Percentiles rank a stretch among this genome's conserved stretches.
Conservation (phyloP, 1,140 invertebrate genomes). For the Battus philenor region DNA sequence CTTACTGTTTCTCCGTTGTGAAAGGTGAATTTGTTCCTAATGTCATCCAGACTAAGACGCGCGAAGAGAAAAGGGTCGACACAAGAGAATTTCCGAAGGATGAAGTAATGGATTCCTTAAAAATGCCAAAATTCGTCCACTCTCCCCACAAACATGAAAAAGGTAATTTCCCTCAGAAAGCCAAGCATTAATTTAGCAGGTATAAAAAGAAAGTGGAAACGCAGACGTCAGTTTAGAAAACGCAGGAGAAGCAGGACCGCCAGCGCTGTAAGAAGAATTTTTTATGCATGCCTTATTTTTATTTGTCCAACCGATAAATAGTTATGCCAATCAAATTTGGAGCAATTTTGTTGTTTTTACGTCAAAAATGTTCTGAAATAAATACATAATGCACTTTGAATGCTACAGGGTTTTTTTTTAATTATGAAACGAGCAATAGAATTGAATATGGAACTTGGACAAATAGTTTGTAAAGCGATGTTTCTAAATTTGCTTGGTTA, state of each 20-base stretch:
- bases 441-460: no score
- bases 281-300: conserved; percentile 4
- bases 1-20: neutral
- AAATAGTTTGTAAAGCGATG: no score
- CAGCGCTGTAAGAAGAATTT: conserved; percentile 1
- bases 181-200: neutral
- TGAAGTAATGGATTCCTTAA: neutral
- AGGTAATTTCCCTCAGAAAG: conserved; percentile 3
- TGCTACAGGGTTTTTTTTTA: no score
- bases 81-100: neutral
- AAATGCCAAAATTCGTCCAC: neutral
- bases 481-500: no score
- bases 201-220: conserved; percentile 15
- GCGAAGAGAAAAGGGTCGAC: neutral
- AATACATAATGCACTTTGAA: no score
- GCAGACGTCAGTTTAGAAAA: conserved; percentile 12
- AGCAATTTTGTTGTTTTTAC: no score
- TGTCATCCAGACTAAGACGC: neutral
- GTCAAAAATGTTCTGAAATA: no score
- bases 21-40: conserved; percentile 8
- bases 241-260: conserved; percentile 11
- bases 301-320: conserved; percentile 3
- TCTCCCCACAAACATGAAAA: neutral
- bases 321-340: no score
- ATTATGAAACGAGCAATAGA: no score